Evolutionary conservation across 2,888 invertebrate species (phyloP).

Genomic region (Drosophila paramelanica): DNA sequence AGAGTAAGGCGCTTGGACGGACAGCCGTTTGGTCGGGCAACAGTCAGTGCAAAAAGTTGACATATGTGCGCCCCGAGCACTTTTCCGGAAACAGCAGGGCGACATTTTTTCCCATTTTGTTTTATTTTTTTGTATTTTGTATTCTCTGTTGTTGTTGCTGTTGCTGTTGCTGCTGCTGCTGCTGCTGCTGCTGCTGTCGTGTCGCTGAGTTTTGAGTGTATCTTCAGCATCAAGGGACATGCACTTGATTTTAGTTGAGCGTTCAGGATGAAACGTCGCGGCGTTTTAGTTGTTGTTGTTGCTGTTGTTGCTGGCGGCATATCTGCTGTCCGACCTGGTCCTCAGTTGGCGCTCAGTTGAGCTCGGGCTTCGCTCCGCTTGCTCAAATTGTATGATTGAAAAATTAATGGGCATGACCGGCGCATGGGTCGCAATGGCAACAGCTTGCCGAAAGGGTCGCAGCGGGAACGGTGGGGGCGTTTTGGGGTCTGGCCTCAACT

Average conservation of each 20-base stretch:
- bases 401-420: slow-evolving; percentile 77
- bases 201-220: slow-evolving; percentile 65
- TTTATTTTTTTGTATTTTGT: slow-evolving; percentile 20
- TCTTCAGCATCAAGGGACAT: slow-evolving; percentile 72
- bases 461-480: too few species aligned
- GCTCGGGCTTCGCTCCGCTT: slow-evolving; percentile 35
- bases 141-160: slow-evolving; percentile 24
- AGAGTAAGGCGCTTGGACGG: background rate
- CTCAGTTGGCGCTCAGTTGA: slow-evolving; percentile 7
- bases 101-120: slow-evolving; percentile 69
- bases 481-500: slow-evolving; percentile 16
- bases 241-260: slow-evolving; percentile 73
- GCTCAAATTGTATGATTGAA: slow-evolving; percentile 81
- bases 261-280: slow-evolving; percentile 44
- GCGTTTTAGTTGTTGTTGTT: slow-evolving; percentile 26
- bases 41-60: slow-evolving; percentile 81
- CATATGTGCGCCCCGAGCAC: slow-evolving; percentile 85
- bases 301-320: slow-evolving; percentile 34
- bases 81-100: slow-evolving; percentile 83
- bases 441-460: too few species aligned
- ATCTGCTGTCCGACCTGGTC: slow-evolving; percentile 27
- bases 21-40: slow-evolving; percentile 13
- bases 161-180: slow-evolving; percentile 17
- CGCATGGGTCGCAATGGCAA: slow-evolving; percentile 7
- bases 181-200: slow-evolving; percentile 19